phyloP scores from a whole-genome alignment of 2,888 invertebrate genomes.

The Lobophora halterata region DNA sequence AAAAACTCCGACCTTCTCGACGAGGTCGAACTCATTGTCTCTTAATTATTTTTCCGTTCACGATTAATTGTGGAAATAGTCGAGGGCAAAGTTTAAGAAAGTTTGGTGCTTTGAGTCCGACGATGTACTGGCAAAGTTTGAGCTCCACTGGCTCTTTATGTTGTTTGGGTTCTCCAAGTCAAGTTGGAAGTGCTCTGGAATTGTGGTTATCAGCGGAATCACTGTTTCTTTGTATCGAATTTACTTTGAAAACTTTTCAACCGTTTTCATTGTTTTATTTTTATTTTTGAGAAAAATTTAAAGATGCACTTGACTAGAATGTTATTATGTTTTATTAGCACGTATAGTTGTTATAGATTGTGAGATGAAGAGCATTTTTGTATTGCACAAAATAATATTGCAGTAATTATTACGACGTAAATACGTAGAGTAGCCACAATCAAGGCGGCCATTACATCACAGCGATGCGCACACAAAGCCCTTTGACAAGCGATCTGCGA shows the following conservation, averaged over 20 bases:
- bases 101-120: conserved; percentile 5
- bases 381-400: no score
- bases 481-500: conserved; percentile 29
- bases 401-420: neutral
- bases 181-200: conserved; percentile 1
- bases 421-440: neutral
- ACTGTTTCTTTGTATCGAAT: conserved; percentile 7
- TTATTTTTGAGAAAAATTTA: no score
- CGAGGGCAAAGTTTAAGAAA: conserved; percentile 7
- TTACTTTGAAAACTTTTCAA: conserved; percentile 5
- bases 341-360: no score
- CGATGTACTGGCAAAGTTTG: conserved; percentile 3
- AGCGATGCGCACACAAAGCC: neutral
- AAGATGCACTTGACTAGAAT: no score
- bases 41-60: conserved; percentile 32
- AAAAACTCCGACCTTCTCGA: neutral
- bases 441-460: neutral
- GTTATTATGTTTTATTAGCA: no score
- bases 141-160: conserved; percentile 5
- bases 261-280: neutral
- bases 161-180: conserved; percentile 6
- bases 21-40: conserved; percentile 18
- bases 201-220: conserved; percentile 14
- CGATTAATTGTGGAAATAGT: conserved; percentile 29
- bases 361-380: no score